phyloP scores from a whole-genome alignment of 2,888 invertebrate species.

The Polydrusus cervinus region DNA sequence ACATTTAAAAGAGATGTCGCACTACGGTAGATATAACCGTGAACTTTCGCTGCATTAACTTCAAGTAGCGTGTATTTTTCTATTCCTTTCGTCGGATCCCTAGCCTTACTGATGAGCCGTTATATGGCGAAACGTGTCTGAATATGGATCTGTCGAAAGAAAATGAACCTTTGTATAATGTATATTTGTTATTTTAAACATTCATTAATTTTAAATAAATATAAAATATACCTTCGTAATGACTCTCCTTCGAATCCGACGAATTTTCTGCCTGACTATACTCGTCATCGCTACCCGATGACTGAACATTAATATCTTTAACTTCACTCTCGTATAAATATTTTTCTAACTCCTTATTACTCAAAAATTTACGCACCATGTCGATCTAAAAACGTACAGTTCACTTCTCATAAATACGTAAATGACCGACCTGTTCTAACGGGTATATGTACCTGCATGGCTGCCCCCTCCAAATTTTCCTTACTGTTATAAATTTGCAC shows the following conservation, averaged over 20 bases:
- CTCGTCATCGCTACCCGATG: background rate
- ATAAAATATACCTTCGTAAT: background rate
- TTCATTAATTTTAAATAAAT: background rate
- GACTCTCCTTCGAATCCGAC: background rate
- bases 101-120: background rate
- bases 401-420: background rate
- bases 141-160: background rate
- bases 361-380: constrained; percentile 5
- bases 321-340: background rate
- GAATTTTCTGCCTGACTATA: background rate
- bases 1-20: too few species aligned
- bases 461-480: background rate
- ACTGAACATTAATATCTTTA: background rate
- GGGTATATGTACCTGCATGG: constrained; percentile 2
- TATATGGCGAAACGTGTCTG: background rate
- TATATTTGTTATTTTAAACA: background rate
- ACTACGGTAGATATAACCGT: too few species aligned
- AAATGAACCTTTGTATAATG: background rate
- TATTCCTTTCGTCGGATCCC: too few species aligned
- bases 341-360: background rate
- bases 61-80: too few species aligned
- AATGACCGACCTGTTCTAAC: constrained; percentile 1
- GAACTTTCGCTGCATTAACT: too few species aligned
- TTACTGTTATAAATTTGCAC: background rate
- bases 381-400: background rate